These are phyloP conservation scores for Peromyscus californicus DNA, from an alignment of 2,113 vertebrate species.

Conservation along the genomic window DNA sequence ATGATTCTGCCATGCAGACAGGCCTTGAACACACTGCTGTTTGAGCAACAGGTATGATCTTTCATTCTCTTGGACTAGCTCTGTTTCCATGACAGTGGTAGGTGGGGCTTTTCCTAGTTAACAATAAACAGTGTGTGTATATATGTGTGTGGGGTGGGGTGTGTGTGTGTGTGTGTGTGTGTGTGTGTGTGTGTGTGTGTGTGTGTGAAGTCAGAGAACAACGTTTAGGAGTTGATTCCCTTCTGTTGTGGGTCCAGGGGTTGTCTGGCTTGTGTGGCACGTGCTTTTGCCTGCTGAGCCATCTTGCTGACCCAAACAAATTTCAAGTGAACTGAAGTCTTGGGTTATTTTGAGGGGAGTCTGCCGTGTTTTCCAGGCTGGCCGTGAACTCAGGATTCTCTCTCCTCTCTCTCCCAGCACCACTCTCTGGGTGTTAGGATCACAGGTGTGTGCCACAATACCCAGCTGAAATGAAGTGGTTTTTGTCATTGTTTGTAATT, in stretches of 20 bases:
- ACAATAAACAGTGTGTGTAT: background rate
- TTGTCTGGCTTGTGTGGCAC: background rate
- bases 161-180: background rate
- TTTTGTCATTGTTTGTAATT: background rate
- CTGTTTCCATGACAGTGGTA: background rate
- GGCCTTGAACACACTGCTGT: conserved; percentile 98
- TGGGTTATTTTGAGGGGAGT: background rate
- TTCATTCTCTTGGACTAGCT: background rate
- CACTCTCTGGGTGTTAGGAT: background rate
- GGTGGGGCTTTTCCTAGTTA: background rate
- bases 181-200: background rate
- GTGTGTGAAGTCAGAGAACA: background rate
- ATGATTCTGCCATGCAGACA: conserved; percentile 99
- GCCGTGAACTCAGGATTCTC: background rate
- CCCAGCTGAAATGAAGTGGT: background rate
- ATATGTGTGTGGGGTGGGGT: background rate
- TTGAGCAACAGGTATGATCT: conserved; percentile 96
- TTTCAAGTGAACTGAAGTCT: background rate
- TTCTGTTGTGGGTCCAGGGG: background rate
- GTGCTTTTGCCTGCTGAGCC: background rate
- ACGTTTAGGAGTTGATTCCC: background rate
- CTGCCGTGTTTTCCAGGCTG: background rate
- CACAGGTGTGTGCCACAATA: no score
- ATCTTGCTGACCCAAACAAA: background rate
- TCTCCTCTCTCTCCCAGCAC: background rate